phyloP scores from a whole-genome alignment of 2,888 invertebrate genomes.

The Drosophila conformis region DNA sequence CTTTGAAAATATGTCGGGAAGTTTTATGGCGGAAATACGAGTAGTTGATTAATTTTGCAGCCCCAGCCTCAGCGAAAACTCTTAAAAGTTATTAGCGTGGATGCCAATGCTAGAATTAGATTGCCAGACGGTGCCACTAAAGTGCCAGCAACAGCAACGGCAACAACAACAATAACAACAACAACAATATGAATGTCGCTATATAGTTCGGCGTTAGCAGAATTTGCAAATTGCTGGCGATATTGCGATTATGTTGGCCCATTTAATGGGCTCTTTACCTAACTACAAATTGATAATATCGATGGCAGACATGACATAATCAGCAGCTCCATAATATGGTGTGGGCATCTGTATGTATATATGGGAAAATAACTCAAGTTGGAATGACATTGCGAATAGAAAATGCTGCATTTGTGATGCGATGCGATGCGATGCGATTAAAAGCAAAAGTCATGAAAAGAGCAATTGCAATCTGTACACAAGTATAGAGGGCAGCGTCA shows the following conservation, averaged over 20 bases:
- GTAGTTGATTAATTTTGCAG: constrained; percentile 62
- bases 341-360: background rate
- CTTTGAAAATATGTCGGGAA: constrained; percentile 43
- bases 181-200: constrained; percentile 26
- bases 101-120: constrained; percentile 31
- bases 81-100: constrained; percentile 47
- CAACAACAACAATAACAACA: background rate
- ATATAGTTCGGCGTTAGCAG: constrained; percentile 29
- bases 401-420: constrained; percentile 18
- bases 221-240: constrained; percentile 29
- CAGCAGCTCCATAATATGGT: constrained; percentile 17
- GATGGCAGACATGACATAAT: constrained; percentile 30
- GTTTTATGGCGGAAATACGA: constrained; percentile 58
- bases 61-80: constrained; percentile 19
- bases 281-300: constrained; percentile 47
- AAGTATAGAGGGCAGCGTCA: constrained; percentile 8
- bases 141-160: constrained; percentile 6
- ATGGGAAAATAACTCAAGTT: background rate
- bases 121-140: constrained; percentile 27
- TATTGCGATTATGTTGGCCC: constrained; percentile 14
- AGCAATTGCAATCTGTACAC: background rate
- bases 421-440: constrained; percentile 17
- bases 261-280: constrained; percentile 14
- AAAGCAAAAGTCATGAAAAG: constrained; percentile 23
- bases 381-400: background rate